These are phyloP conservation scores for Epirrhoe tristata DNA, from an alignment of 2,888 invertebrate genomes.

Conservation along the genomic window DNA sequence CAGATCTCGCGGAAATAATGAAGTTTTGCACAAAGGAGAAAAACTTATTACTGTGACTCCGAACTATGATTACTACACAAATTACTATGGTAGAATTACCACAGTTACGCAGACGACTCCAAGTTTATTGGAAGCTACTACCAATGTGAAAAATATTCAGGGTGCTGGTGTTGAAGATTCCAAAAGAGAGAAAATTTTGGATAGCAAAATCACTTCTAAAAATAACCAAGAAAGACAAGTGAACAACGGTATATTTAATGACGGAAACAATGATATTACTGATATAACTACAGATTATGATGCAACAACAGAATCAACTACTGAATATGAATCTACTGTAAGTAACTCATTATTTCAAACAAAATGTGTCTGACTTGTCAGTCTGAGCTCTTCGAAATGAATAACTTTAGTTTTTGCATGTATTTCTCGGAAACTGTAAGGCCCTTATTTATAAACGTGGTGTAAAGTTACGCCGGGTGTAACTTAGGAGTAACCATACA, in stretches of 20 bases:
- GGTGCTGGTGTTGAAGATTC: not conserved
- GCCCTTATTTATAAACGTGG: too few species aligned
- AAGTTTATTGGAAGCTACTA: slow-evolving; percentile 1
- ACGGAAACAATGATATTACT: slow-evolving; percentile 7
- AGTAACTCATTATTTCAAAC: slow-evolving; percentile 10
- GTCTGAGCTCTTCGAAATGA: too few species aligned
- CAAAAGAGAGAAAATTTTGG: slow-evolving; percentile 1
- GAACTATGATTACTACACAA: slow-evolving; percentile 12
- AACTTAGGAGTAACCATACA: too few species aligned
- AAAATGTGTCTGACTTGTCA: not conserved
- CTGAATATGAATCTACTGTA: slow-evolving; percentile 40
- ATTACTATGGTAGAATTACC: not conserved
- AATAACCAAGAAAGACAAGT: slow-evolving; percentile 6
- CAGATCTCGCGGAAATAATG: slow-evolving; percentile 9
- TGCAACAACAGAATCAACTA: slow-evolving; percentile 34
- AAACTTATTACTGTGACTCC: slow-evolving; percentile 29
- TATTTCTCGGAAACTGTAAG: too few species aligned
- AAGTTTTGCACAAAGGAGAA: slow-evolving; percentile 13
- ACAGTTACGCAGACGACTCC: slow-evolving; percentile 10
- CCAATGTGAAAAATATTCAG: slow-evolving; percentile 1
- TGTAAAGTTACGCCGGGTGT: too few species aligned
- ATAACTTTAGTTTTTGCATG: too few species aligned
- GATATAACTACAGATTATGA: too few species aligned
- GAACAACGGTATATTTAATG: not conserved
- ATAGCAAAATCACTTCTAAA: not conserved